A percentile compares a stretch with the other conserved stretches of the same genome.
Evolutionary conservation across 2,888 invertebrate species (phyloP).

Genomic region (Cryptus viduatorius): DNA sequence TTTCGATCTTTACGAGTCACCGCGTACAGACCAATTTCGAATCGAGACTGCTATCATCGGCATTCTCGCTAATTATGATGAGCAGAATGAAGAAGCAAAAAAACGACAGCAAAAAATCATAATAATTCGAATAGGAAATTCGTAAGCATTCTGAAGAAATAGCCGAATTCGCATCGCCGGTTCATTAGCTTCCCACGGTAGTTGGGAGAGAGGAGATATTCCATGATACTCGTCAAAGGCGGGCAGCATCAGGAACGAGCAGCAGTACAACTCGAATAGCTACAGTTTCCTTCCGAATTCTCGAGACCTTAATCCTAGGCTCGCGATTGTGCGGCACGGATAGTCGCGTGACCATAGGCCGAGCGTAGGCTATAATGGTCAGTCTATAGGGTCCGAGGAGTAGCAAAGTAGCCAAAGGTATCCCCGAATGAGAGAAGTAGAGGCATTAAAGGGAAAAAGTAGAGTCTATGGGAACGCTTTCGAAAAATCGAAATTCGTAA

Average conservation of each 20-base stretch:
- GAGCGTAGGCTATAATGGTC: conserved; percentile 64
- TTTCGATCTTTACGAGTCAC: too few relatives aligned
- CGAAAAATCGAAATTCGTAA: conserved; percentile 27
- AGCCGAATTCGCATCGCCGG: conserved; percentile 47
- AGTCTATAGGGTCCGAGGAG: conserved; percentile 37
- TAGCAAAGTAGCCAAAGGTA: neutral
- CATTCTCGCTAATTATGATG: conserved; percentile 6
- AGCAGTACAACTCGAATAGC: conserved; percentile 24
- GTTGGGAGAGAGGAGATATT: conserved; percentile 46
- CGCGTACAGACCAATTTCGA: neutral
- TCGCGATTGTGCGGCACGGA: conserved; percentile 75
- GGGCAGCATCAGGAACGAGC: neutral
- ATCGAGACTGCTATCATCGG: neutral
- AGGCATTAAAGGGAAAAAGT: conserved; percentile 42
- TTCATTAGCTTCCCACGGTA: conserved; percentile 67
- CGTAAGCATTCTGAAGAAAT: conserved; percentile 37
- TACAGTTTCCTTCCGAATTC: conserved; percentile 76
- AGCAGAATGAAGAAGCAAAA: neutral
- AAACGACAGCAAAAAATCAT: neutral
- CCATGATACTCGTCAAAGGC: conserved; percentile 44
- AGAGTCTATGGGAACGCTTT: conserved; percentile 59
- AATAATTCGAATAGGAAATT: conserved; percentile 6
- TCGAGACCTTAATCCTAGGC: conserved; percentile 72
- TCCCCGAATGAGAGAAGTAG: conserved; percentile 17
- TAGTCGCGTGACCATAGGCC: conserved; percentile 72